phyloP scores from a whole-genome alignment of 2,797 vertebrate genomes.

The Sandelia bainsii region DNA sequence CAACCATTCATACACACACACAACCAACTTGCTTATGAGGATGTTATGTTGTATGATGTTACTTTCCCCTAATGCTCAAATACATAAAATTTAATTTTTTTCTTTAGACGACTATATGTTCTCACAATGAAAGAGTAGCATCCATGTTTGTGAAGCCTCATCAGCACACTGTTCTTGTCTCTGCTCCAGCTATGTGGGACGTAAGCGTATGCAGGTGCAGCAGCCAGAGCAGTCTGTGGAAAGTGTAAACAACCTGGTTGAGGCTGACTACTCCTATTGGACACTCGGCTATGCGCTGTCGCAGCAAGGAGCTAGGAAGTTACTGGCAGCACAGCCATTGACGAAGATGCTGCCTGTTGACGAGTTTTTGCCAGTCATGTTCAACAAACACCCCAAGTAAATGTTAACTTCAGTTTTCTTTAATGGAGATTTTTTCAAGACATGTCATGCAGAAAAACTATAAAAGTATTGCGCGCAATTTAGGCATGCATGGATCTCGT shows the following conservation, averaged over 20 bases:
- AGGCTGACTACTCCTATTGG: conserved; percentile 88
- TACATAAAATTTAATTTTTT: neutral
- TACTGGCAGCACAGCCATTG: conserved; percentile 79
- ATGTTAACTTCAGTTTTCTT: conserved; percentile 34
- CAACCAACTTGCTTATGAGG: neutral
- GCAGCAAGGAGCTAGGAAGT: conserved; percentile 81
- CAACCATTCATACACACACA: neutral
- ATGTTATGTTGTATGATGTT: no score
- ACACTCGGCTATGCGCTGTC: conserved; percentile 86
- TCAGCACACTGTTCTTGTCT: neutral
- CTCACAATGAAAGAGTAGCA: neutral
- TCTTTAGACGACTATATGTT: neutral
- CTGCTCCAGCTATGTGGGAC: conserved; percentile 82
- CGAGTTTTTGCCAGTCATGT: conserved; percentile 88
- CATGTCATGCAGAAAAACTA: neutral
- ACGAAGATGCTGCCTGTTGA: conserved; percentile 86
- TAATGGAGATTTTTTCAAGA: neutral
- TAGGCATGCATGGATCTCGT: conserved; percentile 8
- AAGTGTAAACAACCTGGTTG: conserved; percentile 84
- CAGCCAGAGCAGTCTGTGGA: conserved; percentile 83
- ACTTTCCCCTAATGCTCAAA: neutral
- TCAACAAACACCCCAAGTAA: conserved; percentile 88
- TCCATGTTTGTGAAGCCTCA: neutral
- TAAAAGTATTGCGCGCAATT: conserved; percentile 15
- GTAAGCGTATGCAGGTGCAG: conserved; percentile 87